Base-by-base conservation (phyloP, 2,113 vertebrate species). In the Callopanchax toddi region DNA sequence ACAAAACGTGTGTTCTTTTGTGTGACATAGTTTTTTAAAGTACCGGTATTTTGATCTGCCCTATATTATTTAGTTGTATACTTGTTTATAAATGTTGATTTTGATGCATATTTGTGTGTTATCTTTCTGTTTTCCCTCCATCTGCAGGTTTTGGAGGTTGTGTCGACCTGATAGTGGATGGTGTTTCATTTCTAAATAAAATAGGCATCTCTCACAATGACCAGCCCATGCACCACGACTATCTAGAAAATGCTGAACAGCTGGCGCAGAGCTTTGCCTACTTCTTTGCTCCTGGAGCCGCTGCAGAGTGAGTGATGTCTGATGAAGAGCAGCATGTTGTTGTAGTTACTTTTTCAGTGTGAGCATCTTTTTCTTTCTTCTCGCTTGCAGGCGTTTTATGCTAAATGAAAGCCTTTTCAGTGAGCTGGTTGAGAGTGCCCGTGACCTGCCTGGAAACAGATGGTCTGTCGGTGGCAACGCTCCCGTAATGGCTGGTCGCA, bases 391-490 rank as follows among this genome's bases (percentile, higher is more conserved):
- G 75, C 86, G 94, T 42, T 92, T 91, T 20, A 78, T 94, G 80
- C 58, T 90, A 12, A 94, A 94, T 13, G 89, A 91, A 34, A 94
- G 92, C 2, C 80, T 94, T 9, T 94, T 94, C 65, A 87, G 69
- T 17, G 87, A 92, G 70, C 89, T 94, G 68, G 92, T 94, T 0
- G 92, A 94, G 43, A 85, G 86, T 0, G 92, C 93, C 26, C 91
- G 92, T 32, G 90, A 91, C 76, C 54, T 94, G 39, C 91, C 92
- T 21, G 92, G 91, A 54, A 93, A 91, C 90, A 88, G 93, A 67
- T 94, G 93, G 93, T 79, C 92, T 3, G 74, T 94, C 9, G 94
- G 94, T 2, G 94, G 94, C 36, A 94, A 94, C 52, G 94, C 94
- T 18, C 92, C 92, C 0, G 92, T 94, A 45, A 94, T 94, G 92